Percentiles rank a stretch among this genome's conserved stretches.
Evolutionary conservation across 2,113 vertebrate genomes (phyloP).

Genomic region (Odontophorus gujanensis): DNA sequence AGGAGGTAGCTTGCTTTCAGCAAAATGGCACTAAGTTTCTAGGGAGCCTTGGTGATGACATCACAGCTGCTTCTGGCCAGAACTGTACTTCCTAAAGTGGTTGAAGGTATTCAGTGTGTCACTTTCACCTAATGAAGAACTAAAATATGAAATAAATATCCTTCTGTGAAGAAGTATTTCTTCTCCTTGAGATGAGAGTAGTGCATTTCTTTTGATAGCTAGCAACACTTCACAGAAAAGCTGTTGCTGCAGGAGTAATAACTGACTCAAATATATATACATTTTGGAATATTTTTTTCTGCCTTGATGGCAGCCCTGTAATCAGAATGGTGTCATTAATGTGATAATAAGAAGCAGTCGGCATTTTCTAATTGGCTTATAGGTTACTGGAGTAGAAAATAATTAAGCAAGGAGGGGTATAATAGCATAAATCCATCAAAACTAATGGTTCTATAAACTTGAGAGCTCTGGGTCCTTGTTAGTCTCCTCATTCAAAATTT

Average conservation of each 20-base stretch:
- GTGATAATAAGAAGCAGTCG: background rate
- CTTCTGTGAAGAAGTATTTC: background rate
- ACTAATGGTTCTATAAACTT: background rate
- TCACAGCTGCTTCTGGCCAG: background rate
- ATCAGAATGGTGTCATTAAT: background rate
- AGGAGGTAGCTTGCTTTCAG: background rate
- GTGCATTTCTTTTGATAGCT: background rate
- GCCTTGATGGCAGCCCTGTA: background rate
- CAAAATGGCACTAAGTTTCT: background rate
- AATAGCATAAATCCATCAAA: slow-evolving; percentile 49
- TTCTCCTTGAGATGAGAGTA: background rate
- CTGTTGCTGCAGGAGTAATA: accelerated
- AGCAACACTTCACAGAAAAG: background rate
- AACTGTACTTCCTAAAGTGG: background rate
- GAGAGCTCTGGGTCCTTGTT: background rate
- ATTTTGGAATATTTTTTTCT: background rate
- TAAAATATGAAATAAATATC: background rate
- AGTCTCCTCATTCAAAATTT: background rate
- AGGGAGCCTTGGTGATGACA: background rate
- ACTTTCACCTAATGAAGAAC: background rate
- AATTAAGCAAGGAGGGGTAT: slow-evolving; percentile 26
- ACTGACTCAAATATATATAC: background rate
- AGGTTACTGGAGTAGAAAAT: slow-evolving; percentile 44
- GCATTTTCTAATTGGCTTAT: background rate
- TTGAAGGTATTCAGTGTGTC: background rate